phyloP scores from a whole-genome alignment of 2,113 vertebrate genomes.

The Hippoglossus stenolepis region DNA sequence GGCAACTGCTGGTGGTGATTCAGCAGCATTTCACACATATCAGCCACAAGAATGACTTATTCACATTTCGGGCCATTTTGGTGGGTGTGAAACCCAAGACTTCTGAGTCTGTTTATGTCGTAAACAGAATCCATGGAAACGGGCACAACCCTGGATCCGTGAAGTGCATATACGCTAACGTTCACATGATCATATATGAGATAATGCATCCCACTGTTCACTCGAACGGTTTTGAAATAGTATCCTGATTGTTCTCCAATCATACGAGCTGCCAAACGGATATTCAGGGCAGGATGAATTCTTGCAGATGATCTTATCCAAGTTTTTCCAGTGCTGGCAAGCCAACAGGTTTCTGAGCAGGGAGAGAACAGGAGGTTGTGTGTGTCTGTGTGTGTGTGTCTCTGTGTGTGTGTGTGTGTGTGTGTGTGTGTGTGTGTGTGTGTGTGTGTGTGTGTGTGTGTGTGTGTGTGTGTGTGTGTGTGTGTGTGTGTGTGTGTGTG shows the following conservation, averaged over 20 bases:
- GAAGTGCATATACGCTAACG: constrained; percentile 48
- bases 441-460: constrained; percentile 24
- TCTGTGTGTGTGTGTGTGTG: constrained; percentile 30
- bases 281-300: constrained; percentile 63
- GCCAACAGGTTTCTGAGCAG: constrained; percentile 40
- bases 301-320: constrained; percentile 60
- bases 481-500: constrained; percentile 26
- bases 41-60: constrained; percentile 14
- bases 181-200: constrained; percentile 63
- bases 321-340: constrained; percentile 67
- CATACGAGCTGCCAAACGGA: constrained; percentile 68
- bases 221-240: constrained; percentile 62
- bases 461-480: constrained; percentile 30
- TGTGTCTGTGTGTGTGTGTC: constrained; percentile 21
- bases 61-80: constrained; percentile 28
- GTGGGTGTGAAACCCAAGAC: constrained; percentile 37
- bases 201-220: constrained; percentile 65
- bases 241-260: constrained; percentile 73
- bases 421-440: constrained; percentile 26
- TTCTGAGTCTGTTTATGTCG: constrained; percentile 51
- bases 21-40: neutral
- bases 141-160: constrained; percentile 40
- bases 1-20: neutral
- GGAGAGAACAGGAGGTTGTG: constrained; percentile 32
- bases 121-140: constrained; percentile 68